Percentiles rank a stretch among this genome's conserved stretches.
Evolutionary conservation across 2,888 invertebrate genomes (phyloP).

Genomic region (Metalampra italica): DNA sequence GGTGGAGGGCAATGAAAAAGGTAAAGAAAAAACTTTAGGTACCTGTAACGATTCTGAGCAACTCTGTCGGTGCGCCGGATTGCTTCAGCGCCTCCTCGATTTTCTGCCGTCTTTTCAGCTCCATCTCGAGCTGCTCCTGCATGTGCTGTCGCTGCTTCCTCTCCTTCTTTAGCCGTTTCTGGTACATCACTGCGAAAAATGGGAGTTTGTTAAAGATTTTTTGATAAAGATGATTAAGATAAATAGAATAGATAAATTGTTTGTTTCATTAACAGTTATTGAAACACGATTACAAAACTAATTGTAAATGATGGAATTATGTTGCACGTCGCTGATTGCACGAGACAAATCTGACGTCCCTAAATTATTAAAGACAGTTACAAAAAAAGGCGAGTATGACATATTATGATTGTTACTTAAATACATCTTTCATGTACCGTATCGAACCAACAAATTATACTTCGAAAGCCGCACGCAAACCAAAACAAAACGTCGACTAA

Average conservation of each 20-base stretch:
- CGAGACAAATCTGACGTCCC: too few relatives aligned
- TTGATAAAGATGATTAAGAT: too few relatives aligned
- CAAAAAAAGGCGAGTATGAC: neutral
- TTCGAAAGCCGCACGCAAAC: constrained; percentile 44
- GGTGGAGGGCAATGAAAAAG: neutral
- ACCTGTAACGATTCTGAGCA: constrained; percentile 90
- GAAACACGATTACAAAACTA: too few relatives aligned
- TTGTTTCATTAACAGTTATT: too few relatives aligned
- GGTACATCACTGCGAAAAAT: constrained; percentile 85
- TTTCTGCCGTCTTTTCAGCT: constrained; percentile 87
- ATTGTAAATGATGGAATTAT: too few relatives aligned
- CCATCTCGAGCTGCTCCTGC: constrained; percentile 90
- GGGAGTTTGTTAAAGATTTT: too few relatives aligned
- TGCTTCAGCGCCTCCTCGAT: constrained; percentile 89
- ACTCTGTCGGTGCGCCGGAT: constrained; percentile 85
- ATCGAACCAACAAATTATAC: constrained; percentile 58
- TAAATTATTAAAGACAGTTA: too few relatives aligned
- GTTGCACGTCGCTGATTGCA: too few relatives aligned
- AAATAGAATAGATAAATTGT: too few relatives aligned
- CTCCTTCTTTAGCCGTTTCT: constrained; percentile 94
- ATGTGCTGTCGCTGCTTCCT: constrained; percentile 88
- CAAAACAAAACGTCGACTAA: constrained; percentile 53
- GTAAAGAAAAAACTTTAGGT: constrained; percentile 26
- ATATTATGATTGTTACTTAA: neutral
- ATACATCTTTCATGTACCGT: constrained; percentile 35